Base-by-base conservation (phyloP, 2,888 invertebrate species). In the Drosophila picticornis region DNA sequence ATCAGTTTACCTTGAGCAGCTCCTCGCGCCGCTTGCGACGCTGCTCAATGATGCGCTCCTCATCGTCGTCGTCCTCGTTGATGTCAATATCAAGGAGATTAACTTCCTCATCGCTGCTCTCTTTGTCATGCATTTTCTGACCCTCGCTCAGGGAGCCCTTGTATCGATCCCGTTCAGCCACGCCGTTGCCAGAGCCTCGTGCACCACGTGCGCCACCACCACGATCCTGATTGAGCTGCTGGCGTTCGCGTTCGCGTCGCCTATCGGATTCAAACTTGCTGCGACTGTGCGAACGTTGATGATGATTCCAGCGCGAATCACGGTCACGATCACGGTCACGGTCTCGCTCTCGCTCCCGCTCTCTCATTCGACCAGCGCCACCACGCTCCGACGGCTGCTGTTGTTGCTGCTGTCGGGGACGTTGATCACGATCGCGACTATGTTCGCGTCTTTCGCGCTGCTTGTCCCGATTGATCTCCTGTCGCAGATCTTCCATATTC, bases 21-120 rank as follows among this genome's bases (percentile, higher is more conserved):
- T 97, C 97, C 93, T 98, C 98, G 48, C 99, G 94, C 90, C 98
- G 96, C 90, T 97, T 96, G 73, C 99, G 95, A 80, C 98, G 94
- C 90, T 95, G 95, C 92, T 98, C 97, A 91, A 99, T 99, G 83
- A 98, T 97, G 83, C 96, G 96, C 92, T 99, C 98, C 91, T 99
- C 99, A 85, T 98, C 97, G 92, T 98, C 98, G 72, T 98, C 98
- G 76, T 98, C 97, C 6, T 97, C 95, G 78, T 97, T 97, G 72
- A 98, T 97, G 25, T 97, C 95, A 63, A 97, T 96, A 84, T 97
- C 96, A 67, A 96, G 94, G 90, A 96, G 94, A 90, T 96, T 95
- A 5, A 95, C 94, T 74, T 96, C 96, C 75, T 96, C 96, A 76
- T 96, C 96, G 84, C 95, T 96, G 63, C 92, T 91, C 19, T 92